These are phyloP conservation scores for Thymelicus acteon DNA, from an alignment of 2,888 invertebrate genomes.

Conservation along the genomic window DNA sequence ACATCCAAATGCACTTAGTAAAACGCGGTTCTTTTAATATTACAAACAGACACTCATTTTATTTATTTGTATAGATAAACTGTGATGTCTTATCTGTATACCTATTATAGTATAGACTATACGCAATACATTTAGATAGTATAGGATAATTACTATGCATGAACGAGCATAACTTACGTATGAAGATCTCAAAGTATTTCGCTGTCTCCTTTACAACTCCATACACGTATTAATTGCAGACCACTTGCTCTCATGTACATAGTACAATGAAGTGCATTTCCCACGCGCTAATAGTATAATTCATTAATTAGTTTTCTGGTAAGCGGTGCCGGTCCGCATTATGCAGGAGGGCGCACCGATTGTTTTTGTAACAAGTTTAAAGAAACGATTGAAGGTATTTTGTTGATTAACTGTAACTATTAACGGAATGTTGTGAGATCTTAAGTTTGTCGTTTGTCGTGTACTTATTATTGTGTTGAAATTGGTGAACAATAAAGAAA, in stretches of 20 bases:
- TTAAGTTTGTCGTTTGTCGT: too few species aligned
- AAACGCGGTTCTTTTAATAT: too few species aligned
- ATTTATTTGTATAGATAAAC: too few species aligned
- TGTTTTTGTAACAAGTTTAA: constrained; percentile 45
- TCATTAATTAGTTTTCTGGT: constrained; percentile 80
- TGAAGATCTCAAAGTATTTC: too few species aligned
- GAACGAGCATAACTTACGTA: not conserved
- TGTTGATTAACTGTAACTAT: not conserved
- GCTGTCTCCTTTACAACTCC: constrained; percentile 29
- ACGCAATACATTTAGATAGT: too few species aligned
- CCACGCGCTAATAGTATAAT: constrained; percentile 74
- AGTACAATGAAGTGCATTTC: constrained; percentile 53
- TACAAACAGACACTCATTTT: too few species aligned
- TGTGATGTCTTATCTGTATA: too few species aligned
- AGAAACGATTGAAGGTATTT: constrained; percentile 23
- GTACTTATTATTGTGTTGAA: too few species aligned
- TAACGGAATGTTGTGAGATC: not conserved
- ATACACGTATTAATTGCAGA: constrained; percentile 44
- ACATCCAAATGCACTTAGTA: too few species aligned
- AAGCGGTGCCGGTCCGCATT: constrained; percentile 68
- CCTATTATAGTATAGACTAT: too few species aligned
- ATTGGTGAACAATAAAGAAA: too few species aligned
- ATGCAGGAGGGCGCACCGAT: constrained; percentile 49
- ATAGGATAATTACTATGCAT: too few species aligned
- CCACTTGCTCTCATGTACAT: constrained; percentile 28